Conservation (phyloP, 2,888 invertebrate genomes). For the Drosophila macrospina region DNA sequence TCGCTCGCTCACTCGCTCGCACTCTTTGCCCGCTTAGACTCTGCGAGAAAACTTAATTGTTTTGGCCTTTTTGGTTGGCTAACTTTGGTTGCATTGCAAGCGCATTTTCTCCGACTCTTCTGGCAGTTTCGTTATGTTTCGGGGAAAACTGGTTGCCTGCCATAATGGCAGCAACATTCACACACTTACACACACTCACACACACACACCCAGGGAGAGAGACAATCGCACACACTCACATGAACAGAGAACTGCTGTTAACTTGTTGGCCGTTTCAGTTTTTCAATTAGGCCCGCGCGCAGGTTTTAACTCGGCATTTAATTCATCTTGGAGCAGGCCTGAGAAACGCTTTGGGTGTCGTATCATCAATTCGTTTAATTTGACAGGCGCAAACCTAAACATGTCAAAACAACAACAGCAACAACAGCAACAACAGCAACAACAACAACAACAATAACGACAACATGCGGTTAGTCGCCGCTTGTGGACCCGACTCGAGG, state of each 20-base stretch:
- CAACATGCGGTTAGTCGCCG: slow-evolving; percentile 76
- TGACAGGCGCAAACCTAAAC: slow-evolving; percentile 86
- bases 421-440: slow-evolving; percentile 39
- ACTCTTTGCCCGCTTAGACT: neutral
- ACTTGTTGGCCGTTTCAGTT: slow-evolving; percentile 69
- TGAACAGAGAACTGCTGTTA: slow-evolving; percentile 37
- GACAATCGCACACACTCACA: slow-evolving; percentile 13
- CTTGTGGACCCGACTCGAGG: slow-evolving; percentile 44
- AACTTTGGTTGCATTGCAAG: slow-evolving; percentile 40
- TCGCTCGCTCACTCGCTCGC: neutral
- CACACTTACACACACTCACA: slow-evolving; percentile 18
- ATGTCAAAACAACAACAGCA: slow-evolving; percentile 85
- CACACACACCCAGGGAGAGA: slow-evolving; percentile 7
- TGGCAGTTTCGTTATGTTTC: slow-evolving; percentile 73
- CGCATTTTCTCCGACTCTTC: slow-evolving; percentile 59
- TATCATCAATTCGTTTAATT: slow-evolving; percentile 86
- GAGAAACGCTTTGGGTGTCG: slow-evolving; percentile 86
- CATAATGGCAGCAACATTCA: slow-evolving; percentile 73
- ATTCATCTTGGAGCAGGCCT: slow-evolving; percentile 79
- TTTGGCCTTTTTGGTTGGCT: slow-evolving; percentile 80
- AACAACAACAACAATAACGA: slow-evolving; percentile 21
- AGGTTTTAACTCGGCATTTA: slow-evolving; percentile 78
- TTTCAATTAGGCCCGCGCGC: slow-evolving; percentile 80
- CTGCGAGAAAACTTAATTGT: slow-evolving; percentile 80
- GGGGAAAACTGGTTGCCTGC: slow-evolving; percentile 81